Conservation (phyloP, 2,797 vertebrate species). For the Anas acuta region DNA sequence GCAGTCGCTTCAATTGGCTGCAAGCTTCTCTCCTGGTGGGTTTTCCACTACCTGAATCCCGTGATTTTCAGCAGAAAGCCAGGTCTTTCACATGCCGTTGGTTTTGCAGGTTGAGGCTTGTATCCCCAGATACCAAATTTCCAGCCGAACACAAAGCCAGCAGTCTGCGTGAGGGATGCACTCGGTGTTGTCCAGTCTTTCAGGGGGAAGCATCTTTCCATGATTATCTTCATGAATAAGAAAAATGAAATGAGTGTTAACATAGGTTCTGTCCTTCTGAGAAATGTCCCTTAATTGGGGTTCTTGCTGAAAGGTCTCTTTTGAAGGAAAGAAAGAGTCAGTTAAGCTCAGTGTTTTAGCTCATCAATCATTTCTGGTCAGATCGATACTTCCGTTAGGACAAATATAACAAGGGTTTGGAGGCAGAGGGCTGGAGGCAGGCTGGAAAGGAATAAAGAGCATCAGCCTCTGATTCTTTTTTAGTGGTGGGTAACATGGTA, state of each 20-base stretch:
- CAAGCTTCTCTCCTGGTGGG: not conserved
- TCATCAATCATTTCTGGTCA: constrained; percentile 1
- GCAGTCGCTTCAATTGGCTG: not conserved
- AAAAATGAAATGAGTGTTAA: not conserved
- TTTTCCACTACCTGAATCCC: not conserved
- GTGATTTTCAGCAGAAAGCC: not conserved
- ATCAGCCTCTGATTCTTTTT: not conserved
- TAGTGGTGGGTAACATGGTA: not conserved
- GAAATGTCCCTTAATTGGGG: not conserved
- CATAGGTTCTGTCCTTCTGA: not conserved
- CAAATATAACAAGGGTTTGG: constrained; percentile 18
- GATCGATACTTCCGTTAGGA: not conserved
- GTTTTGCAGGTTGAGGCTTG: not conserved
- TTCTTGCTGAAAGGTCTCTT: not conserved
- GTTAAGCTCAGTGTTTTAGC: not conserved
- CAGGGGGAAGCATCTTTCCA: not conserved
- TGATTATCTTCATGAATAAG: not conserved
- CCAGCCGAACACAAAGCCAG: not conserved
- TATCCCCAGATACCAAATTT: not conserved
- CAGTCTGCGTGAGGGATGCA: not conserved
- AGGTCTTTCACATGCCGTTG: not conserved
- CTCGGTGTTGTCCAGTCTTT: not conserved
- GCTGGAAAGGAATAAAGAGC: not conserved
- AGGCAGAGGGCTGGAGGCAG: not conserved
- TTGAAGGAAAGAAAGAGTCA: not conserved